Conservation (phyloP, 2,113 vertebrate species). For the Melospiza georgiana region DNA sequence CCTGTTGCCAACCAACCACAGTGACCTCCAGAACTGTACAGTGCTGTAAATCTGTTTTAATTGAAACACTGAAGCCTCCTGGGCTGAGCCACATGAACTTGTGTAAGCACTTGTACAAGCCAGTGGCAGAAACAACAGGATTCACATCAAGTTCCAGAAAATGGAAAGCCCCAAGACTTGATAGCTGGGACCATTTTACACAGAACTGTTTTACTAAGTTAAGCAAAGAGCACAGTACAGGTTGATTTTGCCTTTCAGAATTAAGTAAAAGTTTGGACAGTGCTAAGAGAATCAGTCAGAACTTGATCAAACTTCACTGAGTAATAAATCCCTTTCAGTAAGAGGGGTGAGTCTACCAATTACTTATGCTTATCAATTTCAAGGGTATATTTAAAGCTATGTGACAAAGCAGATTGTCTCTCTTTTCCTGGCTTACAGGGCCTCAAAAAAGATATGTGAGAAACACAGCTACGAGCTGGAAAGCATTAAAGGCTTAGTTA, state of each 20-base stretch:
- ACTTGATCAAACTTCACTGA: neutral
- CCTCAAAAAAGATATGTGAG: neutral
- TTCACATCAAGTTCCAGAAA: neutral
- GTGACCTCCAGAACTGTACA: neutral
- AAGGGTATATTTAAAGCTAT: neutral
- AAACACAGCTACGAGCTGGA: neutral
- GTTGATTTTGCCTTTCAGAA: neutral
- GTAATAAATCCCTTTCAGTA: neutral
- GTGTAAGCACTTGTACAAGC: neutral
- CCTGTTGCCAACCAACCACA: neutral
- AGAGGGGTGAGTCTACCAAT: neutral
- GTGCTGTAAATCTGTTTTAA: slow-evolving; percentile 20
- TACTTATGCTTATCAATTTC: neutral
- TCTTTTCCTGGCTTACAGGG: neutral
- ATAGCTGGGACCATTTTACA: neutral
- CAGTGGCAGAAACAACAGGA: neutral
- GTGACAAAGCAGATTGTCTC: neutral
- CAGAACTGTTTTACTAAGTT: neutral
- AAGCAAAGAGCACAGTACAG: neutral
- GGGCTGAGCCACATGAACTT: neutral
- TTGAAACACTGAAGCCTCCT: neutral
- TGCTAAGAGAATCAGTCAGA: neutral
- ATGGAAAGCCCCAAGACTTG: neutral
- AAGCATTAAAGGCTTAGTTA: neutral
- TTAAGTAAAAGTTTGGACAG: neutral